phyloP scores from a whole-genome alignment of 2,797 vertebrate species.

The Diplodus puntazzo region DNA sequence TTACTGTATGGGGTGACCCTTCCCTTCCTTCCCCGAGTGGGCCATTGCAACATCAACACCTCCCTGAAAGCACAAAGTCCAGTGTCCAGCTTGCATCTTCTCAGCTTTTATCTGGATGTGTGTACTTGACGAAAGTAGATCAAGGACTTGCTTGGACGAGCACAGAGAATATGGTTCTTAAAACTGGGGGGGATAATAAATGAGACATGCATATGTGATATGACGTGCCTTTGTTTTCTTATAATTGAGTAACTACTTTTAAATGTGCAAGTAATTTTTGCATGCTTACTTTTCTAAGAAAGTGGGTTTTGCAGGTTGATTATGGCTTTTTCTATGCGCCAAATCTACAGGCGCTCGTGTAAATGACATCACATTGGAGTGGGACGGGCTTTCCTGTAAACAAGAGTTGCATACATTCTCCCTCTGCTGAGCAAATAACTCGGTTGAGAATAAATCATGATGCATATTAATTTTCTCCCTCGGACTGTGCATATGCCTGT shows the following conservation, averaged over 20 bases:
- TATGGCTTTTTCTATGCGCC: background rate
- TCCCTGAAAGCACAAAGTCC: constrained; percentile 78
- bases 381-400: constrained; percentile 45
- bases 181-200: constrained; percentile 77
- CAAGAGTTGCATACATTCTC: constrained; percentile 17
- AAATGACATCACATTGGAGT: constrained; percentile 44
- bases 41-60: constrained; percentile 63
- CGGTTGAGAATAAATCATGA: background rate
- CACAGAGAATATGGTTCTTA: constrained; percentile 66
- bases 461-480: background rate
- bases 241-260: background rate
- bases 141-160: constrained; percentile 61
- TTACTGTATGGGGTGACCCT: constrained; percentile 58
- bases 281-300: background rate
- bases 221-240: constrained; percentile 55
- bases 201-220: constrained; percentile 75
- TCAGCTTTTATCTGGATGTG: constrained; percentile 67
- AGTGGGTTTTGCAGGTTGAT: constrained; percentile 8
- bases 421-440: background rate
- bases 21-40: constrained; percentile 39
- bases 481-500: background rate
- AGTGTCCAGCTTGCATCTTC: constrained; percentile 62
- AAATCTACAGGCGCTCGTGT: constrained; percentile 11
- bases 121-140: constrained; percentile 67
- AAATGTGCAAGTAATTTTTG: background rate